Percentiles rank a stretch among this genome's conserved stretches.
phyloP scores from a whole-genome alignment of 2,113 vertebrate genomes.

The Saimiri boliviensis region DNA sequence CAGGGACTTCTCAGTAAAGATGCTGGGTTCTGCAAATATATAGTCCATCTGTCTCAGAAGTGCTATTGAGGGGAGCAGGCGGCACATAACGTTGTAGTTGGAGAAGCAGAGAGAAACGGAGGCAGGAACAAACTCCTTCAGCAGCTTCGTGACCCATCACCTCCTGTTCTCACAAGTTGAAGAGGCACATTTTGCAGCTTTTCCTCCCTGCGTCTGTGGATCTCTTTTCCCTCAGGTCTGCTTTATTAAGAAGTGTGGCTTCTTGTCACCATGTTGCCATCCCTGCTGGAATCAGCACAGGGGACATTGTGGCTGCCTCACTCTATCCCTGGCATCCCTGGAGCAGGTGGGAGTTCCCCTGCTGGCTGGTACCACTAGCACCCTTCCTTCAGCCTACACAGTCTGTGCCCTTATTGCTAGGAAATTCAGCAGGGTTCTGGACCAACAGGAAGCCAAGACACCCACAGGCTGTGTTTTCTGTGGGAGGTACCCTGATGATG shows the following conservation, averaged over 20 bases:
- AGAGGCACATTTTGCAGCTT: not conserved
- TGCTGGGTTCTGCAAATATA: not conserved
- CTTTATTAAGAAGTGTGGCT: not conserved
- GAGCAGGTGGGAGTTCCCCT: not conserved
- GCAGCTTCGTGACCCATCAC: not conserved
- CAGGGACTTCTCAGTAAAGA: not conserved
- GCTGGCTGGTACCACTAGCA: not conserved
- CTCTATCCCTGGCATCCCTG: no score
- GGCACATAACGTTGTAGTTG: not conserved
- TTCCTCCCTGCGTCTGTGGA: not conserved
- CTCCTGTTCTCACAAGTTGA: not conserved
- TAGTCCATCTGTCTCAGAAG: not conserved
- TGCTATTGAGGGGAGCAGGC: not conserved
- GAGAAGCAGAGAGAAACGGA: not conserved
- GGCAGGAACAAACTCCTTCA: not conserved
- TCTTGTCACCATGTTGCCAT: not conserved
- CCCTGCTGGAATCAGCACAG: not conserved
- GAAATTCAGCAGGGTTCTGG: not conserved
- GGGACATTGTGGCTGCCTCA: not conserved
- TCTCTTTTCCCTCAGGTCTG: not conserved
- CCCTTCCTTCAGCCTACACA: not conserved
- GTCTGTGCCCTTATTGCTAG: no score
- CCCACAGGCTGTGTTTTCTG: not conserved
- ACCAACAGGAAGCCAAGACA: not conserved
- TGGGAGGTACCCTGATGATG: not conserved